Evolutionary conservation across 2,113 vertebrate species (phyloP).

Genomic region (Perca fluviatilis): DNA sequence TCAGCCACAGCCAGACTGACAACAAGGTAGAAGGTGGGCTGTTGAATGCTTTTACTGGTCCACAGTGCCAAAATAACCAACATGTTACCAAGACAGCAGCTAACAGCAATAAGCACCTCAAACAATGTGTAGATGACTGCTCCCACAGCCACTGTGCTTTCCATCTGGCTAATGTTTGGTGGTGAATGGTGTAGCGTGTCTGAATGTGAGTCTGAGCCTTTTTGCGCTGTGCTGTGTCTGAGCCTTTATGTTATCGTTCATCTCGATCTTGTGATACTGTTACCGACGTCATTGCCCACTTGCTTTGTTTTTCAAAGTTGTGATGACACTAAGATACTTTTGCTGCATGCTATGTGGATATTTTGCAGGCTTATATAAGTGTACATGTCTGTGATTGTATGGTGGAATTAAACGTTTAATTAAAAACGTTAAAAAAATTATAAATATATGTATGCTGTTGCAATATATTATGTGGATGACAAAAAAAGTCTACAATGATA

Average conservation of each 20-base stretch:
- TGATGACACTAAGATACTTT: background rate
- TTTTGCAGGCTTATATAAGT: background rate
- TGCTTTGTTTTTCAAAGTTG: background rate
- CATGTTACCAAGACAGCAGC: slow-evolving; percentile 86
- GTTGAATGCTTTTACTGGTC: slow-evolving; percentile 74
- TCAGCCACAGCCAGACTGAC: slow-evolving; percentile 90
- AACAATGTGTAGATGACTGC: slow-evolving; percentile 73
- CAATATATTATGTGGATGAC: too few species aligned
- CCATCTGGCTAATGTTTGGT: background rate
- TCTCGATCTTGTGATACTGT: background rate
- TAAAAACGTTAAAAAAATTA: too few species aligned
- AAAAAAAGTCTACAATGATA: background rate
- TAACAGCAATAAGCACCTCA: slow-evolving; percentile 85
- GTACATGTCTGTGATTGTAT: background rate
- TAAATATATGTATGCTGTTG: too few species aligned
- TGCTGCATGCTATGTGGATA: background rate
- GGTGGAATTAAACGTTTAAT: background rate
- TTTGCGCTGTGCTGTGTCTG: background rate
- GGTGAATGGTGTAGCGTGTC: background rate
- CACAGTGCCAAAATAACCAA: slow-evolving; percentile 89
- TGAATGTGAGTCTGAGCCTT: background rate
- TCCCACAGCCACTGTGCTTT: background rate
- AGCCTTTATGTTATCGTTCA: background rate
- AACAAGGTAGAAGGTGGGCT: slow-evolving; percentile 88
- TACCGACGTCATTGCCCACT: slow-evolving; percentile 52